These are phyloP conservation scores for Novumbra hubbsi DNA, from an alignment of 2,797 vertebrate genomes.

Conservation along the genomic window DNA sequence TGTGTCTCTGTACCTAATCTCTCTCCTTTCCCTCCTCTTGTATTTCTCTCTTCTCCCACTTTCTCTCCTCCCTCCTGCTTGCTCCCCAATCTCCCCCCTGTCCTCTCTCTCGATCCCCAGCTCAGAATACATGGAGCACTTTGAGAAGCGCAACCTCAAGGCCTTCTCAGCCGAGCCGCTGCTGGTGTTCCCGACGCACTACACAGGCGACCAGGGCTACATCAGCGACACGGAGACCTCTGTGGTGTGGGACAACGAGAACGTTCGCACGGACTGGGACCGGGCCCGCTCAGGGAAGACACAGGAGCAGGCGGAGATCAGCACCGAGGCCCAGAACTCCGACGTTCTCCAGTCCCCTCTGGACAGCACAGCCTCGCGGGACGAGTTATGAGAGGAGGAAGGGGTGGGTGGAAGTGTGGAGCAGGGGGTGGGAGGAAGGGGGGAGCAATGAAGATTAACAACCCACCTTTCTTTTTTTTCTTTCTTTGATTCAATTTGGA, in stretches of 20 bases:
- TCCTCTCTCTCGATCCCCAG: slow-evolving; percentile 53
- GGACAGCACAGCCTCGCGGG: slow-evolving; percentile 81
- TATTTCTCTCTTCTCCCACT: not conserved
- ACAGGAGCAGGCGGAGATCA: slow-evolving; percentile 82
- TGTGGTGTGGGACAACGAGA: slow-evolving; percentile 88
- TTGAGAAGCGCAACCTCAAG: slow-evolving; percentile 79
- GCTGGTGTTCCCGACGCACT: slow-evolving; percentile 89
- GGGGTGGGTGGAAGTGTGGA: slow-evolving; percentile 11
- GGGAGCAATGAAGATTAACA: not conserved
- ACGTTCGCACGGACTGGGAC: slow-evolving; percentile 86
- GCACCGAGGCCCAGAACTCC: slow-evolving; percentile 83
- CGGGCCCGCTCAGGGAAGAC: slow-evolving; percentile 86
- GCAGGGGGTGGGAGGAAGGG: slow-evolving; percentile 14
- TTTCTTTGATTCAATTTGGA: slow-evolving; percentile 32
- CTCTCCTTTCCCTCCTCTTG: not conserved
- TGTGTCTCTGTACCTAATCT: slow-evolving; percentile 4
- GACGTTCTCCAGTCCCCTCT: slow-evolving; percentile 86
- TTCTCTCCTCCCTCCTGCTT: not conserved
- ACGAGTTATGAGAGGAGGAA: slow-evolving; percentile 81
- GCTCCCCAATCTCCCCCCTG: not conserved
- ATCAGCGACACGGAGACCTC: slow-evolving; percentile 94
- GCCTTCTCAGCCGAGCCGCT: slow-evolving; percentile 91
- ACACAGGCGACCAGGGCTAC: slow-evolving; percentile 88
- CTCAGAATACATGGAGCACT: slow-evolving; percentile 84
- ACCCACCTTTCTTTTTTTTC: slow-evolving; percentile 20